Conservation (phyloP, 2,888 invertebrate genomes). For the Abscondita cerata region DNA sequence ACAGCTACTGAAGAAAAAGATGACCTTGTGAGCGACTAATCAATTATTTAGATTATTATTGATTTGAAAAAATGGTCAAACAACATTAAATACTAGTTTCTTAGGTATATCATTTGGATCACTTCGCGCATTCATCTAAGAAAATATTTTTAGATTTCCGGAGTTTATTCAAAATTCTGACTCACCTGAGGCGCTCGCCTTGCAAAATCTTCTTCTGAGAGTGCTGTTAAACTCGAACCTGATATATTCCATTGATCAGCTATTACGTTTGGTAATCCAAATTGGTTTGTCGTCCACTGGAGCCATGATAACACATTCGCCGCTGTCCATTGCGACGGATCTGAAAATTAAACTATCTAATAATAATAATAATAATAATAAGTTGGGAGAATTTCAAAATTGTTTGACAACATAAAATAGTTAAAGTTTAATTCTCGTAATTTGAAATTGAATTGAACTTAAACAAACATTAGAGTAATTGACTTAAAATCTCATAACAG, state of each 20-base stretch:
- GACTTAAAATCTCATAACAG: no score
- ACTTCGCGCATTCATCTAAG: background rate
- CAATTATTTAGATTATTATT: background rate
- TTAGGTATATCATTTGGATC: background rate
- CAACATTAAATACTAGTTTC: background rate
- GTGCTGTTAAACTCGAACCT: conserved; percentile 75
- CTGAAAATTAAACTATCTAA: conserved; percentile 59
- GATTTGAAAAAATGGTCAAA: conserved; percentile 1
- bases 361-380: no score
- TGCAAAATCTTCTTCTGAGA: conserved; percentile 86
- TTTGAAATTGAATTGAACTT: background rate
- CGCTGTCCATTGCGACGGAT: conserved; percentile 87
- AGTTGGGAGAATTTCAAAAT: no score
- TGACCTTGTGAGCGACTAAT: background rate
- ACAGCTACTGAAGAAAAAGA: conserved; percentile 9
- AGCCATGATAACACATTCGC: conserved; percentile 90
- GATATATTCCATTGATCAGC: conserved; percentile 82
- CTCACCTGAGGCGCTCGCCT: conserved; percentile 82
- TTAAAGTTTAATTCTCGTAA: background rate
- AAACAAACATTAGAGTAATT: no score
- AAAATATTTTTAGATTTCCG: background rate
- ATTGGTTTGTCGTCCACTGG: conserved; percentile 84
- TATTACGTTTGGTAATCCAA: conserved; percentile 74
- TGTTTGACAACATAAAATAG: no score
- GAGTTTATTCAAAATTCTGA: background rate